Conservation (phyloP, 2,888 invertebrate species). For the Carterocephalus palaemon region DNA sequence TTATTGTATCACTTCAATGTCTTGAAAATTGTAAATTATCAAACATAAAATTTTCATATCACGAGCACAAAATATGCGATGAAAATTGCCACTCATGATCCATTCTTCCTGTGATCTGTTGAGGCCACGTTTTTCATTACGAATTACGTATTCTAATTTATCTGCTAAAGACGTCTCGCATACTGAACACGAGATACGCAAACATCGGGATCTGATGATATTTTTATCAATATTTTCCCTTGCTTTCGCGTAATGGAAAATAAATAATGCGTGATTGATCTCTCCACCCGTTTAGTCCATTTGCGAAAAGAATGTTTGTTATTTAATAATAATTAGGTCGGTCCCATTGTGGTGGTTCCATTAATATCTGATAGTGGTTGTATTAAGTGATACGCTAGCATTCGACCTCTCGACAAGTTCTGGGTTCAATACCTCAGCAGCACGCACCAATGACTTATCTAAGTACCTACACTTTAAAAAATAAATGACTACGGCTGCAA, state of each 20-base stretch:
- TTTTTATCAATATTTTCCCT: conserved; percentile 17
- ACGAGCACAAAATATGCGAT: too few species aligned
- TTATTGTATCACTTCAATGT: too few species aligned
- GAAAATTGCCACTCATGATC: too few species aligned
- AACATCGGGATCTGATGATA: conserved; percentile 19
- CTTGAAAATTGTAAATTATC: too few species aligned
- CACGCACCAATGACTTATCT: not conserved
- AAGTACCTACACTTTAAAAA: too few species aligned
- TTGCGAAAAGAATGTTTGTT: conserved; percentile 21
- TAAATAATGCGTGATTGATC: conserved; percentile 32
- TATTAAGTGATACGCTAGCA: not conserved
- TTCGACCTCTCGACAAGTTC: not conserved
- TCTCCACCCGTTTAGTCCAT: conserved; percentile 17
- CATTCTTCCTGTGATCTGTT: conserved; percentile 6
- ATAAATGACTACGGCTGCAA: too few species aligned
- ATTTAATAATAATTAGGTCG: conserved; percentile 9
- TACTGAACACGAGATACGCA: conserved; percentile 6
- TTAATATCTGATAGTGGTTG: not conserved
- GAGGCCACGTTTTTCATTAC: conserved; percentile 13
- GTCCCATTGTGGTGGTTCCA: not conserved
- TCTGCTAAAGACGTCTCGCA: conserved; percentile 12
- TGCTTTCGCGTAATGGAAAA: conserved; percentile 28
- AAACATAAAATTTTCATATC: too few species aligned
- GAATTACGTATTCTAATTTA: conserved; percentile 17
- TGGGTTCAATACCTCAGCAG: not conserved